Conservation (phyloP, 2,113 vertebrate genomes). For the Ptychochromis oligacanthus region DNA sequence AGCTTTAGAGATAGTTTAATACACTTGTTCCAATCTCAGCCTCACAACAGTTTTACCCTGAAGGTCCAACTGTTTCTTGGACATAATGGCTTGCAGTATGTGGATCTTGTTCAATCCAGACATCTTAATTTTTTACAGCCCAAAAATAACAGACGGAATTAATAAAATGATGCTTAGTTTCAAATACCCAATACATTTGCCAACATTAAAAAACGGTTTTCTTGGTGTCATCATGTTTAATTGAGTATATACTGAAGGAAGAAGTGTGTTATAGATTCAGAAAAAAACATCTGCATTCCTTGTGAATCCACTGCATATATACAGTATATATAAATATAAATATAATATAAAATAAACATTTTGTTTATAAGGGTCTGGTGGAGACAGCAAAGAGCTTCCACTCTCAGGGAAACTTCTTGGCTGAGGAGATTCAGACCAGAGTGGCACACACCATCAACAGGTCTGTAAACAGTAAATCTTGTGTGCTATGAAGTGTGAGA, state of each 20-base stretch:
- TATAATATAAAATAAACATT: too few relatives aligned
- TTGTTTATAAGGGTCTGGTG: slow-evolving; percentile 72
- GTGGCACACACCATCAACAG: slow-evolving; percentile 81
- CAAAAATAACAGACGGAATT: too few relatives aligned
- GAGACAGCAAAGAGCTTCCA: slow-evolving; percentile 77
- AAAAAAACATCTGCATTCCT: background rate
- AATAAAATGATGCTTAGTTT: too few relatives aligned
- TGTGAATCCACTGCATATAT: background rate
- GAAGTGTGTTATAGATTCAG: background rate
- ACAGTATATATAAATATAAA: background rate
- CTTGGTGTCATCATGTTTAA: background rate
- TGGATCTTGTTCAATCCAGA: too few relatives aligned
- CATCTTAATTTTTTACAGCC: too few relatives aligned
- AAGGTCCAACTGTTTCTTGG: too few relatives aligned
- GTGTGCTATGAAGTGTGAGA: background rate
- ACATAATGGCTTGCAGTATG: too few relatives aligned
- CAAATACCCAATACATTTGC: too few relatives aligned
- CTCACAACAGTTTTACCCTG: too few relatives aligned
- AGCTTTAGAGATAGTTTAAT: too few relatives aligned
- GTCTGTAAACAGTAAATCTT: slow-evolving; percentile 57
- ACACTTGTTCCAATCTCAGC: too few relatives aligned
- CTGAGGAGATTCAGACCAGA: slow-evolving; percentile 81
- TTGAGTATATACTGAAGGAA: background rate
- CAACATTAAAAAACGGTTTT: too few relatives aligned
- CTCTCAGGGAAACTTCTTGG: slow-evolving; percentile 82